A percentile compares a stretch with the other conserved stretches of the same genome.
Conservation (phyloP, 2,888 invertebrate genomes). For the Hypsopygia costalis region DNA sequence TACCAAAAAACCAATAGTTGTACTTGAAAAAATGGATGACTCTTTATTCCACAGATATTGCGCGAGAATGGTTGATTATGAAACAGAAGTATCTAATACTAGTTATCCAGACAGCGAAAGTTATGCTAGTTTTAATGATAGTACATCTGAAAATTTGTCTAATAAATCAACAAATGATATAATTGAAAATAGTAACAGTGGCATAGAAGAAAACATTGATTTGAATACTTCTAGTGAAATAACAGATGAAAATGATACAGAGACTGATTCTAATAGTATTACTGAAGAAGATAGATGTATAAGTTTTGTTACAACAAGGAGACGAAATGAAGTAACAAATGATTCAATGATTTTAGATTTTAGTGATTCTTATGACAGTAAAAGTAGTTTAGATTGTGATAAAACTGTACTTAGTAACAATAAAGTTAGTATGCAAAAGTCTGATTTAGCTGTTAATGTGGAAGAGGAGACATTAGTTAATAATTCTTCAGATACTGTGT, state of each 20-base stretch:
- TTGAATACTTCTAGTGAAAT: conserved; percentile 7
- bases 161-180: conserved; percentile 15
- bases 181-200: conserved; percentile 19
- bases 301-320: conserved; percentile 67
- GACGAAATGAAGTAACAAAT: conserved; percentile 45
- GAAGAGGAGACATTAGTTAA: not conserved
- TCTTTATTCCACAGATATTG: conserved; percentile 48
- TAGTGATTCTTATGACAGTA: conserved; percentile 39
- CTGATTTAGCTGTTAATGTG: not conserved
- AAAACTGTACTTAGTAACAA: conserved; percentile 43
- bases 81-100: conserved; percentile 14
- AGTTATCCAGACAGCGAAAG: conserved; percentile 17
- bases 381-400: conserved; percentile 41
- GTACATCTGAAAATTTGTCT: conserved; percentile 16
- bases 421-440: conserved; percentile 3
- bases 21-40: conserved; percentile 45
- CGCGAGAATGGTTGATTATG: conserved; percentile 25
- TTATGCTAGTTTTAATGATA: conserved; percentile 24
- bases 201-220: conserved; percentile 17
- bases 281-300: conserved; percentile 39
- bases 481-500: conserved; percentile 1
- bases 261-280: conserved; percentile 15
- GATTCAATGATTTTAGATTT: conserved; percentile 44
- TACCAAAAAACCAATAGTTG: conserved; percentile 37
- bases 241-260: conserved; percentile 5